Evolutionary conservation across 2,888 invertebrate species (phyloP).

Genomic region (Epinotia bilunana): DNA sequence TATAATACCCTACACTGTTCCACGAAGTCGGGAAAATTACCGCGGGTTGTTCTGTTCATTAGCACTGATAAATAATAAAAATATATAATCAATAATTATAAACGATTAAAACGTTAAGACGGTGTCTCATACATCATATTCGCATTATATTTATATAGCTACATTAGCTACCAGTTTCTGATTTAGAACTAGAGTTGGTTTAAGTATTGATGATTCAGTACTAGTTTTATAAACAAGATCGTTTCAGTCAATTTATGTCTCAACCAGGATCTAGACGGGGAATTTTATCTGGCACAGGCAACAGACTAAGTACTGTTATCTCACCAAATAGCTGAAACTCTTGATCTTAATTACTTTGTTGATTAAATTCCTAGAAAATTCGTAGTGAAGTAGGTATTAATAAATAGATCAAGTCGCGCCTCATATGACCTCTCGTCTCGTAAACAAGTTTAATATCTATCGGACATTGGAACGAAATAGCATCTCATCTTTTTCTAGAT

Average conservation of each 20-base stretch:
- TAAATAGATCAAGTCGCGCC: constrained; percentile 31
- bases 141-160: constrained; percentile 4
- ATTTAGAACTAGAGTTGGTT: not conserved
- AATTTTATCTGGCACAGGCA: constrained; percentile 19
- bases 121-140: not conserved
- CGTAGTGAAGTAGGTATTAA: constrained; percentile 20
- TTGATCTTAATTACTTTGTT: constrained; percentile 20
- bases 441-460: constrained; percentile 35
- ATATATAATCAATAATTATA: no score
- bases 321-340: constrained; percentile 10
- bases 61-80: no score
- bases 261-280: constrained; percentile 20
- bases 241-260: not conserved
- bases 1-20: not conserved
- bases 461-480: constrained; percentile 26
- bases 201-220: not conserved
- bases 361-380: constrained; percentile 27
- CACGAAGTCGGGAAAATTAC: not conserved
- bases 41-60: not conserved
- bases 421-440: constrained; percentile 31
- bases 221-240: constrained; percentile 5
- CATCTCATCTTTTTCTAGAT: constrained; percentile 84
- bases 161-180: not conserved
- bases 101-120: not conserved
- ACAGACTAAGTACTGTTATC: not conserved